Evolutionary conservation across 2,113 vertebrate genomes (phyloP), one percentile per base, ranked within the genome.

Genomic region (Hyperopisus bebe): DNA sequence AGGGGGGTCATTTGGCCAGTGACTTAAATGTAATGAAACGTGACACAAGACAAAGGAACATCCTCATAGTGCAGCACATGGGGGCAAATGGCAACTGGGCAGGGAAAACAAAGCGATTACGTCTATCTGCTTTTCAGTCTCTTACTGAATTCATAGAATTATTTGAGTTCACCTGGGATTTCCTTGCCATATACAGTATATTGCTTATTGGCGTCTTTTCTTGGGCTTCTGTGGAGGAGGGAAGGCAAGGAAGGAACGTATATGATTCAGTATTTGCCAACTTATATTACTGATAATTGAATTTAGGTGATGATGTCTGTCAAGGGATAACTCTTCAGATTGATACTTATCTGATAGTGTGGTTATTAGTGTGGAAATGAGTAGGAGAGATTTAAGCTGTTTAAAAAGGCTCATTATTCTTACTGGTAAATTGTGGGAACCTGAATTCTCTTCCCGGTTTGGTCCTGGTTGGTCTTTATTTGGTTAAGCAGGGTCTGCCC

Each of bases 1-100:
- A n/a, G 10, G n/a, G 84, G 47, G 27, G 24, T 15, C 46, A 35
- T n/a, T 51, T 13, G 27, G 47, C 47, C 84, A 31, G 47, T 4
- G 84, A 86, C 48, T 39, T 50, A 19, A 53, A 51, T 31, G 85
- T 86, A 86, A 86, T 86, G 85, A 86, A 86, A 53, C 15, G 85
- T 53, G 85, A 53, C 48, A 50, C 13, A 51, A 17, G 27, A 48
- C 48, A 11, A 53, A 13, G 13, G 24, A 17, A 51, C 2, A 15
- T 86, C 48, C 48, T 19, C 48, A 53, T 39, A 42, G 42, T 80
- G 15, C 35, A 70, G 27, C 10, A 27, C n/a, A 31, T 66, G n/a
- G 24, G 62, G n/a, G n/a, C n/a, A 13, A 11, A 70, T 0, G 27
- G 62, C 9, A n/a, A 35, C 70, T 35, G 27, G 15, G 13, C 35